Conservation (phyloP, 1,140 invertebrate species). For the Magallana ariakensis region DNA sequence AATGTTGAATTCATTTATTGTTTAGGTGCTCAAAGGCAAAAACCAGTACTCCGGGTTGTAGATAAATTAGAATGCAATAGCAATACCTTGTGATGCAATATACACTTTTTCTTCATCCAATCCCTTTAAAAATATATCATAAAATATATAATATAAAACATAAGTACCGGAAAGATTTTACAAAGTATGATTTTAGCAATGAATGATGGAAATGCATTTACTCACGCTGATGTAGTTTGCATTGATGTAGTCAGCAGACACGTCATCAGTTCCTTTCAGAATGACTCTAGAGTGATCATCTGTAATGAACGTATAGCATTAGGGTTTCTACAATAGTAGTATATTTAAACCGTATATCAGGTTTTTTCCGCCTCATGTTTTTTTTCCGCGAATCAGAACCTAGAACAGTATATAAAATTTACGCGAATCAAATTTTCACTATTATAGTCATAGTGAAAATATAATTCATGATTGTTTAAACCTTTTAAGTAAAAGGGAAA, state of each 20-base stretch:
- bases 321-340: not conserved
- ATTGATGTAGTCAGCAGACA: not conserved
- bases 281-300: not conserved
- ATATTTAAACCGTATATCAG: too few relatives aligned
- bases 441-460: too few relatives aligned
- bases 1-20: not conserved
- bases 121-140: conserved; percentile 9
- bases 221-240: conserved; percentile 6
- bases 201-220: not conserved
- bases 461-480: too few relatives aligned
- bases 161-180: not conserved
- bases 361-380: too few relatives aligned
- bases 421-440: too few relatives aligned
- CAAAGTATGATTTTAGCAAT: not conserved
- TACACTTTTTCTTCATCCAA: not conserved
- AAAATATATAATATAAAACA: not conserved
- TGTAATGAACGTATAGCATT: not conserved
- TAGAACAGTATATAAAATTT: too few relatives aligned
- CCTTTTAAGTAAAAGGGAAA: too few relatives aligned
- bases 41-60: not conserved
- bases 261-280: not conserved
- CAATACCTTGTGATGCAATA: conserved; percentile 1
- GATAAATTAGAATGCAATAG: not conserved
- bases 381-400: too few relatives aligned
- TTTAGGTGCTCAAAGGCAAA: too few relatives aligned